Percentiles rank a stretch among this genome's conserved stretches.
These are phyloP conservation scores for Oeneis ivallda DNA, from an alignment of 2,888 invertebrate species.

Conservation along the genomic window DNA sequence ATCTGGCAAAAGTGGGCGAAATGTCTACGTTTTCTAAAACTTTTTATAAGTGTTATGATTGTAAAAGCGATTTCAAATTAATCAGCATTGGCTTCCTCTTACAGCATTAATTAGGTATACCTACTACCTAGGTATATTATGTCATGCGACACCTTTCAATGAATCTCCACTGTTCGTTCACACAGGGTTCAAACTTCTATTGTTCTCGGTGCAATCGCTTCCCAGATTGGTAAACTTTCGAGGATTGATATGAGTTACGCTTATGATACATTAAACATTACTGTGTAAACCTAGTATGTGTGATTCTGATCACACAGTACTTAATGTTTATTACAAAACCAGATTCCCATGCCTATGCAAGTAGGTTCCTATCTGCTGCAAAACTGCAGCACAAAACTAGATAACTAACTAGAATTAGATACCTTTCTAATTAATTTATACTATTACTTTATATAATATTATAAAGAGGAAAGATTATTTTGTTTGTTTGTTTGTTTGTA, in stretches of 20 bases:
- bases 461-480: too few relatives aligned
- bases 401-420: too few relatives aligned
- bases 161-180: constrained; percentile 38
- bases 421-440: not conserved
- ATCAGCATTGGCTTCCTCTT: constrained; percentile 27
- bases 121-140: constrained; percentile 9
- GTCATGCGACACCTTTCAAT: constrained; percentile 26
- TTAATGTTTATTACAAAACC: constrained; percentile 43
- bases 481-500: too few relatives aligned
- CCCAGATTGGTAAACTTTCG: constrained; percentile 68
- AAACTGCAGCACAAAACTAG: not conserved
- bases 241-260: constrained; percentile 44
- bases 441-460: too few relatives aligned
- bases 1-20: too few relatives aligned
- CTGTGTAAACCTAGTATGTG: constrained; percentile 37
- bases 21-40: too few relatives aligned
- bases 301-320: too few relatives aligned
- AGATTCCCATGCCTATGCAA: constrained; percentile 54
- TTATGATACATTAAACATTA: constrained; percentile 44
- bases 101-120: constrained; percentile 15
- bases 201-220: constrained; percentile 58
- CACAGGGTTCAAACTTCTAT: constrained; percentile 47
- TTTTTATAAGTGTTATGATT: too few relatives aligned
- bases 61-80: constrained; percentile 14
- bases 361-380: not conserved